Base-by-base conservation (phyloP, 2,797 vertebrate genomes). In the Chaetodon trifasciatus region DNA sequence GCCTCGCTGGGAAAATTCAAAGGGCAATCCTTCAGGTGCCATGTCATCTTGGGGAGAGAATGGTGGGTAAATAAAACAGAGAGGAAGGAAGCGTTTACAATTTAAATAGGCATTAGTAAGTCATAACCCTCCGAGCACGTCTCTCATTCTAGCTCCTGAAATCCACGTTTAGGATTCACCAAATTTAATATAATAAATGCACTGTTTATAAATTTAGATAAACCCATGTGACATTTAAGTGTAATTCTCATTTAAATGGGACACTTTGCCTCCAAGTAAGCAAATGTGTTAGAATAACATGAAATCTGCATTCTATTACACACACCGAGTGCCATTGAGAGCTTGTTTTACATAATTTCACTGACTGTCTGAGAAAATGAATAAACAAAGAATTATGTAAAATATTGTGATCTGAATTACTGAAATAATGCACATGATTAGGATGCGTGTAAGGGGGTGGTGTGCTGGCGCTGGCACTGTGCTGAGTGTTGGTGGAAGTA, bases 381-480 rank as follows among this genome's bases (percentile, higher is more conserved):
- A 94, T 94, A 94, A 95, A 92, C 89, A 94, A 92, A 92, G 93
- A 89, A 91, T 93, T 93, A 93, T 91, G 91, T 93, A 92, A 94
- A 95, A 92, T 93, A 87, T 87, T 93, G 86, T 93, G 90, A 91
- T 92, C 65, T 91, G 86, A 91, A 91, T 92, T 86, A 77, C 72
- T 74, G 85, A 86, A 92, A 88, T 92, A 91, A 92, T 85, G 88
- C 78, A 87, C 78, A 81, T 79, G 79, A 90, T 91, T 89, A 91
- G 39, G 83, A 88, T 79, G 82, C 67, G 64, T 73, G 74, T 55
- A 56, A 44, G 71, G 49, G 64, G 50, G 58, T 9, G 74, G 12
- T 8, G 71, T 9, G 64, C 42, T 47, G 71, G 65, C 1, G 15
- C 28, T n/a, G 56, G 65, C 16, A 56, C 52, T 9, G 79, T 8